phyloP scores from a whole-genome alignment of 2,797 vertebrate species.

The Ambastaia sidthimunki region DNA sequence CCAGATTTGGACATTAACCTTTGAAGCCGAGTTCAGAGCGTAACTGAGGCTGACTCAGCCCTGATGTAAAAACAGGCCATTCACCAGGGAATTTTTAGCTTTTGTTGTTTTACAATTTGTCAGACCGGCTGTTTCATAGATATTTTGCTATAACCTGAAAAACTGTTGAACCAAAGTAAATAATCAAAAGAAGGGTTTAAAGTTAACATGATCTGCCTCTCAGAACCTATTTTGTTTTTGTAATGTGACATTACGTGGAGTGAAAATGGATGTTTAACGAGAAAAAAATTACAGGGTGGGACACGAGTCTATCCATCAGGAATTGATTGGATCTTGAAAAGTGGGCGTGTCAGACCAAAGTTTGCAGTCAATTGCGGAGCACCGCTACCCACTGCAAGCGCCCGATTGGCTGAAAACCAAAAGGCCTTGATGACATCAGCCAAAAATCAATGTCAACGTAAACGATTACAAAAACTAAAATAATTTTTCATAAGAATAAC shows the following conservation, averaged over 20 bases:
- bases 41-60: conserved; percentile 85
- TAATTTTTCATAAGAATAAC: not conserved
- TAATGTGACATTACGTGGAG: not conserved
- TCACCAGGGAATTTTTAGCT: conserved; percentile 62
- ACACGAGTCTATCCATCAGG: not conserved
- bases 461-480: no score
- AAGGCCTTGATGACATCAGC: not conserved
- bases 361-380: not conserved
- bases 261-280: not conserved
- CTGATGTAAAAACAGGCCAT: conserved; percentile 74
- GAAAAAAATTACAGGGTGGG: not conserved
- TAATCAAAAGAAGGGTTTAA: not conserved
- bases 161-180: not conserved
- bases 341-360: not conserved
- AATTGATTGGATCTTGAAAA: not conserved
- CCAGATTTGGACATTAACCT: conserved; percentile 91
- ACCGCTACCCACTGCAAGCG: not conserved
- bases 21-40: conserved; percentile 89
- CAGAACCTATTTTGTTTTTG: not conserved
- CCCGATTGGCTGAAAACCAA: not conserved
- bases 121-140: not conserved
- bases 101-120: conserved; percentile 60
- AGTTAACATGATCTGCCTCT: not conserved
- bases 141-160: not conserved
- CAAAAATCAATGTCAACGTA: not conserved